A percentile compares a stretch with the other conserved stretches of the same genome.
These are phyloP conservation scores for Troglohyphantes excavatus DNA, from an alignment of 2,888 invertebrate species.

Conservation along the genomic window DNA sequence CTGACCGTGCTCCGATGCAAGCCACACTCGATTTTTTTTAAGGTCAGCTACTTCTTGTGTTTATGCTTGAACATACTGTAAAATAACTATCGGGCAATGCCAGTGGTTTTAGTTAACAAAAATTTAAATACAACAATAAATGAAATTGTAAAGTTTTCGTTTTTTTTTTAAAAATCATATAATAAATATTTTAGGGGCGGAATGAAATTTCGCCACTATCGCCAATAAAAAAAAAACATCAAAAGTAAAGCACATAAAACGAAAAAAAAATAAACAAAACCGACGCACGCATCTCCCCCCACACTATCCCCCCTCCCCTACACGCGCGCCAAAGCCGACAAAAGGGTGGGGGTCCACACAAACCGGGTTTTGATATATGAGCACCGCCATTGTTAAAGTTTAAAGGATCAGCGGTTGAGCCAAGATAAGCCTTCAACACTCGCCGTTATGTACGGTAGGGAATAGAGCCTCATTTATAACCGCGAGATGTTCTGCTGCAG, in stretches of 20 bases:
- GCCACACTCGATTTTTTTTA: no score
- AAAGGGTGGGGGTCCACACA: conserved; percentile 50
- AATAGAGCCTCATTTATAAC: conserved; percentile 77
- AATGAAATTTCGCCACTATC: not conserved
- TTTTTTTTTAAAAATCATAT: no score
- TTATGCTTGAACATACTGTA: no score
- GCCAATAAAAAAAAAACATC: not conserved
- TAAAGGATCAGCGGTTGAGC: conserved; percentile 78
- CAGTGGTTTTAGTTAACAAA: no score
- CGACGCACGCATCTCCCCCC: not conserved
- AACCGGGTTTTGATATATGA: conserved; percentile 76
- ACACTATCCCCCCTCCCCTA: conserved; percentile 22
- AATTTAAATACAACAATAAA: no score
- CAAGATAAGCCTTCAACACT: conserved; percentile 78
- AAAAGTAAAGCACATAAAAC: no score
- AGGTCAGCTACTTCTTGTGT: no score
- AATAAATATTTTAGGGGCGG: no score
- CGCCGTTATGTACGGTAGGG: conserved; percentile 75
- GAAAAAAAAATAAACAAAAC: not conserved
- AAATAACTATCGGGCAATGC: no score
- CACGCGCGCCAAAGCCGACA: conserved; percentile 66
- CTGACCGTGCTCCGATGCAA: no score
- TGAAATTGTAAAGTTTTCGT: no score
- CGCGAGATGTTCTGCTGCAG: conserved; percentile 56
- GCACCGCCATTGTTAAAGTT: conserved; percentile 78